Evolutionary conservation across 2,888 invertebrate species (phyloP).

Genomic region (Abrostola tripartita): DNA sequence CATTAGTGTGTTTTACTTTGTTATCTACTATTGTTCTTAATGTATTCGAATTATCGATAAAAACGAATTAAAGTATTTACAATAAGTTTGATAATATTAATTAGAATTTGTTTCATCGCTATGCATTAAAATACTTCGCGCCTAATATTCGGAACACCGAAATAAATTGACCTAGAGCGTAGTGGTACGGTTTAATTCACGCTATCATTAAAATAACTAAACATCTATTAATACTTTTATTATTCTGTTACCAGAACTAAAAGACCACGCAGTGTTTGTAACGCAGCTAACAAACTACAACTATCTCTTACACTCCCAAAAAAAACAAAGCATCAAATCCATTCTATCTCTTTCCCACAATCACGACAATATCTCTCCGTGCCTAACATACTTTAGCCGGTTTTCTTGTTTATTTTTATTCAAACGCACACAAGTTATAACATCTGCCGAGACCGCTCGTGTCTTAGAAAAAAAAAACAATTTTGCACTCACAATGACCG

Average conservation of each 20-base stretch:
- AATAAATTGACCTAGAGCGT: constrained; percentile 12
- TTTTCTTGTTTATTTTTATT: constrained; percentile 61
- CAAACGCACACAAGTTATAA: constrained; percentile 46
- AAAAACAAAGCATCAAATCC: not conserved
- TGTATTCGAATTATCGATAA: too few relatives aligned
- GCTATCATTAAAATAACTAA: constrained; percentile 24
- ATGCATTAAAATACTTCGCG: not conserved
- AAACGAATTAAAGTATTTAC: too few relatives aligned
- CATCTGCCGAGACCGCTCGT: constrained; percentile 44
- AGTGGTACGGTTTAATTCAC: constrained; percentile 3
- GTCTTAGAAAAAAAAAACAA: constrained; percentile 12
- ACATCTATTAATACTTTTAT: constrained; percentile 28
- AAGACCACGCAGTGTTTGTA: not conserved
- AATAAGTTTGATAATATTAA: too few relatives aligned
- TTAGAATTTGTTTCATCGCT: too few relatives aligned
- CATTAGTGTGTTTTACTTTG: too few relatives aligned
- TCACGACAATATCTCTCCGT: constrained; percentile 30
- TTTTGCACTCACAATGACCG: constrained; percentile 25
- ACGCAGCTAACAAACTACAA: constrained; percentile 4
- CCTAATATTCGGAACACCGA: not conserved
- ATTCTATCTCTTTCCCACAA: constrained; percentile 24
- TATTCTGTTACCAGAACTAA: constrained; percentile 17
- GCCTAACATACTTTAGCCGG: constrained; percentile 44
- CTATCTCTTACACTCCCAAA: constrained; percentile 21
- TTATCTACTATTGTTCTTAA: too few relatives aligned